Conservation (phyloP, 2,888 invertebrate genomes). For the Chymomyza fuscimana region DNA sequence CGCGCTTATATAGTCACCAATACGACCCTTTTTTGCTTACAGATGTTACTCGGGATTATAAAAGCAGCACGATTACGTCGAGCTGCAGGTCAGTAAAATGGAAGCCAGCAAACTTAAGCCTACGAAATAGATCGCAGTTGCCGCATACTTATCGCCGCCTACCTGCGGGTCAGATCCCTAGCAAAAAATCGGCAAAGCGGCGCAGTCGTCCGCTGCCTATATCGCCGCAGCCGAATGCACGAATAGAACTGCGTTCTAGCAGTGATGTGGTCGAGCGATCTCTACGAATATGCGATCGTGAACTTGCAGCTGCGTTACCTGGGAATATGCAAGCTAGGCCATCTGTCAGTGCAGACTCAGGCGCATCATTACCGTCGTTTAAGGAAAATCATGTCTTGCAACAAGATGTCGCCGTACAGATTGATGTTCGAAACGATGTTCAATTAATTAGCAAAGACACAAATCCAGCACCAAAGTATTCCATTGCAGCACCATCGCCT, state of each 20-base stretch:
- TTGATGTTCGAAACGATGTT: too few species aligned
- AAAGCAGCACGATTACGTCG: not conserved
- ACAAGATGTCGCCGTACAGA: too few species aligned
- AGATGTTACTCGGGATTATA: not conserved
- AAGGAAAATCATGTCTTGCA: too few species aligned
- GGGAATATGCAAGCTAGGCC: too few species aligned
- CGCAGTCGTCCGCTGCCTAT: not conserved
- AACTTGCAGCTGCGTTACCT: not conserved
- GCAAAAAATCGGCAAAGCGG: not conserved
- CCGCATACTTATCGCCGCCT: not conserved
- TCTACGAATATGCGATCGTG: not conserved
- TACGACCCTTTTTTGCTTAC: not conserved
- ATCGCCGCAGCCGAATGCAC: not conserved
- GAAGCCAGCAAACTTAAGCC: too few species aligned
- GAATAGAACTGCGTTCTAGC: not conserved
- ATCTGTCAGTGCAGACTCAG: too few species aligned
- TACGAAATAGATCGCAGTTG: too few species aligned
- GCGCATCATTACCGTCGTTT: too few species aligned
- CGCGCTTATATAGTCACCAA: conserved; percentile 44
- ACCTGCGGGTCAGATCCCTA: not conserved
- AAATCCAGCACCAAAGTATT: not conserved
- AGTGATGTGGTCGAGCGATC: not conserved
- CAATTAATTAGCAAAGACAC: too few species aligned
- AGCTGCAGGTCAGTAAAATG: not conserved
- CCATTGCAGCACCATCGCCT: not conserved